Evolutionary conservation across 1,140 invertebrate species (phyloP).

Genomic region (Apis mellifera): Amel_HAv3.1 CM009938.2:11304001-11304500

Average conservation of each 20-base stretch:
- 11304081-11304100: constrained; percentile 33
- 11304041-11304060: constrained; percentile 17
- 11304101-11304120: constrained; percentile 41
- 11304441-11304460: constrained; percentile 13
- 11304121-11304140: constrained; percentile 25
- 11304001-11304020: constrained; percentile 67
- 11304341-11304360: constrained; percentile 55
- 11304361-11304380: background rate
- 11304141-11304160: constrained; percentile 25
- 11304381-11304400: background rate
- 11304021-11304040: constrained; percentile 6
- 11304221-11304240: constrained; percentile 70
- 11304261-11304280: constrained; percentile 82
- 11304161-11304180: constrained; percentile 10
- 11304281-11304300: constrained; percentile 81
- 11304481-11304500: no score
- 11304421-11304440: background rate
- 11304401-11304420: background rate
- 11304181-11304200: constrained; percentile 54
- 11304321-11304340: constrained; percentile 78
- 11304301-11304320: constrained; percentile 80
- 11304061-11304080: constrained; percentile 30
- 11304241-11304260: constrained; percentile 76
- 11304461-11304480: no score
- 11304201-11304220: constrained; percentile 57